Conservation (phyloP, 2,797 vertebrate species). For the Hybognathus amarus region DNA sequence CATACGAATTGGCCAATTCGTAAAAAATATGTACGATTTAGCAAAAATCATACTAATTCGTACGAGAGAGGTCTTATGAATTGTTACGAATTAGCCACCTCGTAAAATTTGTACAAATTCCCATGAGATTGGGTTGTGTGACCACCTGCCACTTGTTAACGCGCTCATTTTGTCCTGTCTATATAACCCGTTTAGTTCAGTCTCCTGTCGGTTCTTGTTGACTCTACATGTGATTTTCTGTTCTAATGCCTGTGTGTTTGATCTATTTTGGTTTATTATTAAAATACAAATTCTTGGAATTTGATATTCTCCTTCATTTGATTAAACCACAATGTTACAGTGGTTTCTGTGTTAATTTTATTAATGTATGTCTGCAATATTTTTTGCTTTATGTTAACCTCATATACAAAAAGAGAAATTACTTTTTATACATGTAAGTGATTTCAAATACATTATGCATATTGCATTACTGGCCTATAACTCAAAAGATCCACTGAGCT, state of each 20-base stretch:
- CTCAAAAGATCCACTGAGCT: slow-evolving; percentile 45
- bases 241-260: background rate
- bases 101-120: too few relatives aligned
- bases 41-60: too few relatives aligned
- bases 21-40: too few relatives aligned
- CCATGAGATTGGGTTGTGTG: background rate
- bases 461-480: slow-evolving; percentile 19
- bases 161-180: background rate
- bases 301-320: background rate
- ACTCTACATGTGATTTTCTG: background rate
- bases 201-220: background rate
- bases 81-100: too few relatives aligned
- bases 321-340: background rate
- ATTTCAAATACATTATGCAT: background rate
- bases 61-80: too few relatives aligned
- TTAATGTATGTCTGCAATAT: background rate
- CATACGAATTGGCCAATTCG: too few relatives aligned
- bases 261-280: background rate
- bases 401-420: background rate
- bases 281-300: background rate
- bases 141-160: background rate
- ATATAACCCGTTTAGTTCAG: background rate
- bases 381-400: background rate
- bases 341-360: background rate
- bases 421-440: background rate